A percentile compares a stretch with the other conserved stretches of the same genome.
These are phyloP conservation scores for Gerris buenoi DNA, from an alignment of 1,140 invertebrate genomes.

Conservation along the genomic window DNA sequence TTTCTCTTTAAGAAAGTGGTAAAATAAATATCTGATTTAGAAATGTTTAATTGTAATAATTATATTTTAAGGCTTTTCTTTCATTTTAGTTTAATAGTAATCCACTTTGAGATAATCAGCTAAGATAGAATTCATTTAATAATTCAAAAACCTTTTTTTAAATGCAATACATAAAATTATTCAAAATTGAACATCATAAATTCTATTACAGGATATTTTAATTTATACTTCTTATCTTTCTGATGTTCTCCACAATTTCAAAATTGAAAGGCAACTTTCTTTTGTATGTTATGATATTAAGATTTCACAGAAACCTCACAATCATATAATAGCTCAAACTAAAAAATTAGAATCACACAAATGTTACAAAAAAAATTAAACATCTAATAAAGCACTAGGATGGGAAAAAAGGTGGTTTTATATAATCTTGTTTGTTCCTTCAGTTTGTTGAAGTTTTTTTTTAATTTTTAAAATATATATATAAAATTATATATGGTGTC, in stretches of 20 bases:
- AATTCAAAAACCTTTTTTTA: no score
- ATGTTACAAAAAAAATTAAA: not conserved
- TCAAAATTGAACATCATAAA: not conserved
- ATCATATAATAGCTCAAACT: not conserved
- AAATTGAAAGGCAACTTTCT: not conserved
- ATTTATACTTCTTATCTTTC: not conserved
- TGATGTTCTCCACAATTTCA: not conserved
- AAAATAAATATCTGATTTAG: no score
- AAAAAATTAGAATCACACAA: not conserved
- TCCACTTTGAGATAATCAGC: not conserved
- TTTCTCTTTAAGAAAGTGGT: no score
- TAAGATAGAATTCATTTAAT: not conserved
- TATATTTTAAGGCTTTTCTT: no score
- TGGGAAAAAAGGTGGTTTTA: not conserved
- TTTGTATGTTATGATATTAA: not conserved
- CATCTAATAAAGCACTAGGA: not conserved
- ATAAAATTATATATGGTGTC: slow-evolving; percentile 13
- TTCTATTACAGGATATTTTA: not conserved
- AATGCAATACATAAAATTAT: not conserved
- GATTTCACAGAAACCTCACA: not conserved
- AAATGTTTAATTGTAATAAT: no score
- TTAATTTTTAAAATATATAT: not conserved
- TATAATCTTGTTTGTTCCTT: not conserved
- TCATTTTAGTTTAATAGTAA: no score
- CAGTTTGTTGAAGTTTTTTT: not conserved